Conservation (phyloP, 2,797 vertebrate species). For the Vireo griseus region DNA sequence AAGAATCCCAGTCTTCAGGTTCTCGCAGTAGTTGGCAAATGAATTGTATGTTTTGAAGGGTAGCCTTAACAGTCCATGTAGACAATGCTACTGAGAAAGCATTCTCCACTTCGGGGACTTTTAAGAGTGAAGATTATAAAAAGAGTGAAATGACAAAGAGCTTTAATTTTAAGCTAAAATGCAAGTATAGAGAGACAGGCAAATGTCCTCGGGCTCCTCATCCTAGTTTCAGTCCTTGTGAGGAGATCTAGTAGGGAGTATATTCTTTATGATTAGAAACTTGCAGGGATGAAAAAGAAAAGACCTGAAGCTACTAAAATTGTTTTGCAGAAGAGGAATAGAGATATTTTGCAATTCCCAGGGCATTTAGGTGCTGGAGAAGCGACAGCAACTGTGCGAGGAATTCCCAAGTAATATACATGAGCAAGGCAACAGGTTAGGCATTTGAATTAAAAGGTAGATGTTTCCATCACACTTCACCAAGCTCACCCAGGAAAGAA, state of each 20-base stretch:
- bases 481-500: neutral
- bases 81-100: neutral
- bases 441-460: constrained; percentile 23
- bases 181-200: constrained; percentile 7
- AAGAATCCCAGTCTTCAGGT: neutral
- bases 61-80: neutral
- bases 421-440: constrained; percentile 17
- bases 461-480: neutral
- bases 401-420: constrained; percentile 25
- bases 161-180: constrained; percentile 61
- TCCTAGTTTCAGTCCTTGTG: constrained; percentile 21
- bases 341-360: constrained; percentile 46
- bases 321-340: constrained; percentile 38
- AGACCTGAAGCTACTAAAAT: constrained; percentile 35
- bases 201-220: constrained; percentile 44
- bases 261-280: constrained; percentile 44
- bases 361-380: constrained; percentile 8
- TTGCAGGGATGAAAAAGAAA: constrained; percentile 35
- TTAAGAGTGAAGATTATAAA: neutral
- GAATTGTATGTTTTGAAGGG: constrained; percentile 1
- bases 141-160: constrained; percentile 37
- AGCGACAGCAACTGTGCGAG: neutral
- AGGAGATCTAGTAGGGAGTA: constrained; percentile 21
- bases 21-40: neutral
- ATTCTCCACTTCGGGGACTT: neutral